Percentiles rank a stretch among this genome's conserved stretches.
phyloP scores from a whole-genome alignment of 2,888 invertebrate species.

The Girardia tigrina region DNA sequence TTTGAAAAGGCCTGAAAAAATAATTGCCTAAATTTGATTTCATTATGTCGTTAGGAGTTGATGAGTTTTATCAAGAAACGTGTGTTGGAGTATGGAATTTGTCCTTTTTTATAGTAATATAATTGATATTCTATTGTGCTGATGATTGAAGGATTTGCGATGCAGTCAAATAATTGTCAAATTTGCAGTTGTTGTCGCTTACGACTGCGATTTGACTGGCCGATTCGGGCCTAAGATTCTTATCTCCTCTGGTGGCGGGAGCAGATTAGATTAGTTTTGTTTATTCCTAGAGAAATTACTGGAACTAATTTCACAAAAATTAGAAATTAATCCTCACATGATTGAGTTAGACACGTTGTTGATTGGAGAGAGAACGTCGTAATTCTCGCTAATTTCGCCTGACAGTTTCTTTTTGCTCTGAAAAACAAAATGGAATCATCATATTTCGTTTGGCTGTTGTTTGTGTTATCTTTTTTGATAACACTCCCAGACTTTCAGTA shows the following conservation, averaged over 20 bases:
- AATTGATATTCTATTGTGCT: constrained; percentile 10
- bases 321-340: constrained; percentile 23
- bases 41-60: constrained; percentile 23
- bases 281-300: constrained; percentile 23
- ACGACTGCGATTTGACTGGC: background rate
- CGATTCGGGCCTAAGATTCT: background rate
- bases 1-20: background rate
- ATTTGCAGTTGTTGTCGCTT: constrained; percentile 11
- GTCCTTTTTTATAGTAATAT: constrained; percentile 5
- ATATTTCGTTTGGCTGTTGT: constrained; percentile 4
- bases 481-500: background rate
- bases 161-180: constrained; percentile 23
- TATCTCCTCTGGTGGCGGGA: constrained; percentile 15
- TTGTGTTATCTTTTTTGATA: constrained; percentile 6
- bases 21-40: constrained; percentile 23
- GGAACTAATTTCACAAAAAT: constrained; percentile 18
- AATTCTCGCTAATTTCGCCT: constrained; percentile 20
- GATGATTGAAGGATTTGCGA: constrained; percentile 9
- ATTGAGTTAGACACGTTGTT: constrained; percentile 20
- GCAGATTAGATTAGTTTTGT: constrained; percentile 23
- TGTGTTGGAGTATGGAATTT: background rate
- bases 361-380: constrained; percentile 5
- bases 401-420: background rate
- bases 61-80: background rate
- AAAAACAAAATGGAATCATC: constrained; percentile 17